A percentile compares a stretch with the other conserved stretches of the same genome.
Conservation (phyloP, 92 coral and sea anemone genomes). For the Meandrina meandrites region DNA sequence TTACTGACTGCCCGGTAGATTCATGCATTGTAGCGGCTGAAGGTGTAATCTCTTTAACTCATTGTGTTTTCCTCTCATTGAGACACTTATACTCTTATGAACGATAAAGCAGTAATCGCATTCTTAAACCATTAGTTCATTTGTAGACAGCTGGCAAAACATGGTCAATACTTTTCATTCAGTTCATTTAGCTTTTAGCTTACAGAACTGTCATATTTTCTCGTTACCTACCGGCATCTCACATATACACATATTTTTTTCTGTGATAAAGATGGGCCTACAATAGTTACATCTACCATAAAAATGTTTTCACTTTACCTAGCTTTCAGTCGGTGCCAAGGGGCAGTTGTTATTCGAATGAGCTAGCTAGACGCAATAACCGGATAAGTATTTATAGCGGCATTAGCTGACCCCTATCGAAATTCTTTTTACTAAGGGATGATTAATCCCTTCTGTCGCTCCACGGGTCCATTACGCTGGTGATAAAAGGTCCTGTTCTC, state of each 20-base stretch:
- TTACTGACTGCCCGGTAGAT: background rate
- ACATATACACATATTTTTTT: too few relatives aligned
- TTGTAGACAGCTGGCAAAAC: background rate
- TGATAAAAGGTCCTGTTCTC: background rate
- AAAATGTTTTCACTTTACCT: background rate
- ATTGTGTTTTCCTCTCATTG: background rate
- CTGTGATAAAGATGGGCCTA: too few relatives aligned
- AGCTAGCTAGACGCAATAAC: background rate
- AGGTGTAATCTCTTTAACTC: slow-evolving; percentile 2
- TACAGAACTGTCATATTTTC: background rate
- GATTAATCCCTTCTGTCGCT: background rate
- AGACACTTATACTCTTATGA: background rate
- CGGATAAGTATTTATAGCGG: background rate
- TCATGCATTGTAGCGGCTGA: background rate
- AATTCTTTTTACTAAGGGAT: background rate
- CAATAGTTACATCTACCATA: background rate
- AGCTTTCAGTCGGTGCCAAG: too few relatives aligned
- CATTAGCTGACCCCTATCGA: background rate
- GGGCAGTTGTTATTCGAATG: background rate
- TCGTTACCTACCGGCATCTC: too few relatives aligned
- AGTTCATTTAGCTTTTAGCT: background rate
- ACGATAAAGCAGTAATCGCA: background rate
- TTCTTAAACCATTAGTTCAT: background rate
- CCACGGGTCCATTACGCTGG: background rate
- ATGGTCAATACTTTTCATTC: background rate